Evolutionary conservation across 35 echinoderm and acorn worm species (phyloP).

Genomic region (Amphiura filiformis): DNA sequence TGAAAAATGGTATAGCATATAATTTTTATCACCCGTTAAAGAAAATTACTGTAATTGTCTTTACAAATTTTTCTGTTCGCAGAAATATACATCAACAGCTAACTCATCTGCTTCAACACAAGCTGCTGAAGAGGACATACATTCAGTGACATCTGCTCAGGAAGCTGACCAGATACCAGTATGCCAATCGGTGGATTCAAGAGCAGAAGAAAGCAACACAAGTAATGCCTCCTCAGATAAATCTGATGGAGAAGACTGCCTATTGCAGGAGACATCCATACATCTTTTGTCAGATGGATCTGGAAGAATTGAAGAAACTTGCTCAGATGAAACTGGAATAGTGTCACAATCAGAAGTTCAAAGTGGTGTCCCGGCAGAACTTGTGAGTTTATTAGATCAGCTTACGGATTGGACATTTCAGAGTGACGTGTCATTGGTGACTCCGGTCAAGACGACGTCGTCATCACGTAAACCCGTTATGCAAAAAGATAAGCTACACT

Average conservation of each 20-base stretch:
- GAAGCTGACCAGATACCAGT: no score
- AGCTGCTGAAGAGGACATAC: no score
- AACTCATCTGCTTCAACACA: no score
- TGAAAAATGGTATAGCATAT: no score
- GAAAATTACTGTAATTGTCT: no score
- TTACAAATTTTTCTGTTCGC: no score
- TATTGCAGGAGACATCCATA: background rate
- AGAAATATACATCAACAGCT: no score
- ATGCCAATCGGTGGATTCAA: no score
- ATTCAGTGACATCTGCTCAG: no score
- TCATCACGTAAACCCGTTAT: no score
- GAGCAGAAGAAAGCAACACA: background rate
- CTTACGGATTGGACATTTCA: background rate
- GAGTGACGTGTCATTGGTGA: background rate
- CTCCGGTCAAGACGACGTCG: background rate
- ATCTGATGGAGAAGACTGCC: background rate
- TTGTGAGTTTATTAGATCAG: background rate
- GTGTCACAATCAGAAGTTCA: background rate
- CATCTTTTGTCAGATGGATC: background rate
- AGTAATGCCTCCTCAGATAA: background rate
- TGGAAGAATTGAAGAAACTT: background rate
- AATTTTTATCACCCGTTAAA: no score
- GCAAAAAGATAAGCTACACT: no score
- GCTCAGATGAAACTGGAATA: background rate
- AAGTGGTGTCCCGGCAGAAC: background rate